Base-by-base conservation (phyloP, 2,888 invertebrate genomes). In the Blera fallax region DNA sequence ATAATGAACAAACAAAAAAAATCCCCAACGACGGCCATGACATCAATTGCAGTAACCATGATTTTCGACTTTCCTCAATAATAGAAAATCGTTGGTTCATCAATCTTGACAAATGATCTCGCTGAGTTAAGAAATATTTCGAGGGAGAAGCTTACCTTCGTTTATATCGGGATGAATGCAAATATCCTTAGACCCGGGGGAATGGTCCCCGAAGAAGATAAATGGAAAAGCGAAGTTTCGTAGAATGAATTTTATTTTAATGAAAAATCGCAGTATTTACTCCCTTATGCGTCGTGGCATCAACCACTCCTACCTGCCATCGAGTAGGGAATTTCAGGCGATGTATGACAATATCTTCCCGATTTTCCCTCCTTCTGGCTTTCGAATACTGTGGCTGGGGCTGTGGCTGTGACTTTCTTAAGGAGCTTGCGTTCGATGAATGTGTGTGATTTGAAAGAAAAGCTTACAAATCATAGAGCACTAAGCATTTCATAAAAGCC, bases 41-140 rank as follows among this genome's bases (percentile, higher is more conserved):
- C 43, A 43, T 69, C 43, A 56, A 21, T 43, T 56, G 40, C 54
- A 54, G 29, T 11, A 40, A 29, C 37, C 43, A 40, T 69, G 54
- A 54, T 54, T 54, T 18, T 10, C 8, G 40, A 14, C 6, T 45
- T 45, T 45, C 8, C 32, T 21, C 29, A 8, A 54, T n/a, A 69
- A 69, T 29, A 29, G n/a, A 54, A 69, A 54, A n/a, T 29, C 16
- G 14, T 45, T 45, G 45, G 2, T 45, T 18, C 45, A 45, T 45
- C 45, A 45, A 52, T 21, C 40, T 52, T 67, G 52, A 69, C 54
- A 69, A 54, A 69, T 69, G 69, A 40, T 69, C 54, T 29, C 18
- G 11, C 18, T 11, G 11, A 52, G 14, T 37, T 11, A 5, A 10
- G 14, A 54, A 40, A n/a, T 21, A 54, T 24, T 54, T 69, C 67